Conservation (phyloP, 2,888 invertebrate species). For the Stictocephala bisonia region DNA sequence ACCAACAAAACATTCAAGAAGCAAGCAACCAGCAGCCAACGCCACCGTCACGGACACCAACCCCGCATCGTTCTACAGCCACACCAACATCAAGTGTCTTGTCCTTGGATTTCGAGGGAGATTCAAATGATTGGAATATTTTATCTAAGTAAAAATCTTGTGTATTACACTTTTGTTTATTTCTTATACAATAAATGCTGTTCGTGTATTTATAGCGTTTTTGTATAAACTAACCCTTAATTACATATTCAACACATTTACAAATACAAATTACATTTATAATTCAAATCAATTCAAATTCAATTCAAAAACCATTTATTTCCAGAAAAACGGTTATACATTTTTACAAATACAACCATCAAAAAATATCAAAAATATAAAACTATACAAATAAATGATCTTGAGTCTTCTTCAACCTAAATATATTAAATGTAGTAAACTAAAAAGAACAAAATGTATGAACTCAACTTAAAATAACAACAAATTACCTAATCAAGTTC, state of each 20-base stretch:
- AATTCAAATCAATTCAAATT: too few relatives aligned
- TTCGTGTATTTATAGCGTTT: background rate
- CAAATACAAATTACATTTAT: slow-evolving; percentile 22
- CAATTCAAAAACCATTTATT: too few relatives aligned
- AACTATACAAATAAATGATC: too few relatives aligned
- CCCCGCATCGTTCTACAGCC: slow-evolving; percentile 14
- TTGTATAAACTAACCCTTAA: slow-evolving; percentile 14
- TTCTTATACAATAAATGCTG: background rate
- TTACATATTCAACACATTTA: slow-evolving; percentile 34
- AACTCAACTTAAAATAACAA: too few relatives aligned
- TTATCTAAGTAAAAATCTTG: background rate
- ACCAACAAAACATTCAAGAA: slow-evolving; percentile 26
- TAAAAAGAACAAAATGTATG: too few relatives aligned
- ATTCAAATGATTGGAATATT: slow-evolving; percentile 8
- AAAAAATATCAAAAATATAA: too few relatives aligned
- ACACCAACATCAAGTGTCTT: slow-evolving; percentile 20
- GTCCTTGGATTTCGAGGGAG: slow-evolving; percentile 27
- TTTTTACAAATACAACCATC: too few relatives aligned
- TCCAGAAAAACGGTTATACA: too few relatives aligned
- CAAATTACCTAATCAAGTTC: too few relatives aligned
- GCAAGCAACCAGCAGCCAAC: slow-evolving; percentile 24
- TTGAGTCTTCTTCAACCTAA: too few relatives aligned
- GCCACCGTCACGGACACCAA: slow-evolving; percentile 28
- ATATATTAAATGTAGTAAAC: too few relatives aligned
- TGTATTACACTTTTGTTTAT: background rate